Conservation (phyloP, 1,140 invertebrate species). For the Augochlora pura region DNA sequence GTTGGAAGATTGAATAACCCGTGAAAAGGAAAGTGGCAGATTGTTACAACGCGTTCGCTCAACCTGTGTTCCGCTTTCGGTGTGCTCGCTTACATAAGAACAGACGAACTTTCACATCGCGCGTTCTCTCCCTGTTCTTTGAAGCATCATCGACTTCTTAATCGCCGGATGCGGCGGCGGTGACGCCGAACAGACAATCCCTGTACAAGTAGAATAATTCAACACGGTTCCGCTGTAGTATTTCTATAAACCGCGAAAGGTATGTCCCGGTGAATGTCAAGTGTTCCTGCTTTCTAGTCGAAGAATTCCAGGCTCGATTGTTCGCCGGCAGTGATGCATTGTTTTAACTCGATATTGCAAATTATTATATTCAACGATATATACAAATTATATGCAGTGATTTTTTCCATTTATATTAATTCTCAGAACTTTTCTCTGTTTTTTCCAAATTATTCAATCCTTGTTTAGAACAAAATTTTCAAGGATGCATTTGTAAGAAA, state of each 20-base stretch:
- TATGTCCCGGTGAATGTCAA: background rate
- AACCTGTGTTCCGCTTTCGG: conserved; percentile 54
- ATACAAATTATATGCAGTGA: too few species aligned
- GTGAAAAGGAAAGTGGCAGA: conserved; percentile 74
- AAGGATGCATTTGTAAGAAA: too few species aligned
- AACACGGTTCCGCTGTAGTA: background rate
- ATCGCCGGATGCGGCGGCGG: conserved; percentile 2
- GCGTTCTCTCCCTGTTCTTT: background rate
- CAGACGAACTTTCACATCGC: conserved; percentile 52
- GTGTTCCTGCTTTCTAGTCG: background rate
- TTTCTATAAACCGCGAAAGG: background rate
- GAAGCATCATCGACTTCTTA: background rate
- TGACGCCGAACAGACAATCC: background rate
- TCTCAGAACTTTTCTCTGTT: too few species aligned
- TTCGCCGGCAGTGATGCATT: background rate
- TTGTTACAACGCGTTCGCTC: conserved; percentile 46
- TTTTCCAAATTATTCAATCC: too few species aligned
- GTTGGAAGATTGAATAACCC: conserved; percentile 71
- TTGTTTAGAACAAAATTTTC: too few species aligned
- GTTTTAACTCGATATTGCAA: too few species aligned
- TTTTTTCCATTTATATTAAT: too few species aligned
- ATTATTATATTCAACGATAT: too few species aligned
- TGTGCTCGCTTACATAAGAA: conserved; percentile 59
- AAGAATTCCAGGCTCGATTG: background rate
- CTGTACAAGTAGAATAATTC: background rate